Evolutionary conservation across 2,888 invertebrate genomes (phyloP), one percentile per base, ranked within the genome.

Genomic region (Pimpla rufipes): DNA sequence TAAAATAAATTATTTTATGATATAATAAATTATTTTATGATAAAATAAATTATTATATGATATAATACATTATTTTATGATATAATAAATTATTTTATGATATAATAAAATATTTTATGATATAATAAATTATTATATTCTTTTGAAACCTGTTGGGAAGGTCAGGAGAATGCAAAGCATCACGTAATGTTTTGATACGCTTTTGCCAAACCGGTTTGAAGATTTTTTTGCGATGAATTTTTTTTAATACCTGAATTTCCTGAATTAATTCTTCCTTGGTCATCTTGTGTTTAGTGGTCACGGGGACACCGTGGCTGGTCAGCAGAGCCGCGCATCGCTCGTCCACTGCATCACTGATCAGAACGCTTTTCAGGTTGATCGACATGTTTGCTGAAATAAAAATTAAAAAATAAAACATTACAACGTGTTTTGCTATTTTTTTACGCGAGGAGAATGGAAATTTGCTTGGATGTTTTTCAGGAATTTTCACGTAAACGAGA

Each of bases 281-380:
- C 88, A 98, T 94, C 91, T 97, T 97, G 35, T 97, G 95, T 90
- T 96, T 97, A 87, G 96, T 96, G 64, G 96, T 96, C 79, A 98
- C 98, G 79, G 96, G 94, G 87, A 99, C 96, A 23, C 96, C 97
- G 91, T 97, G 95, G 50, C 95, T 94, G 86, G 95, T 94, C 29
- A 99, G 95, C 57, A 98, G 96, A 86, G 97, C 95, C 1, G 96
- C 96, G 93, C 99, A 99, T 86, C 96, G 96, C 21, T 95, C 94
- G 91, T 99, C 98, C 2, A 99, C 97, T 40, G 98, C 98, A 93
- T 99, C 99, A 88, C 98, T 98, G 87, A 99, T 96, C 79, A 99
- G 94, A 79, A 99, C 98, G 86, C 96, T 96, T 90, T 96, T 95
- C 78, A 98, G 81, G 77, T 86, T 88, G 77, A 91, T 86, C 13